Base-by-base conservation (phyloP, 2,888 invertebrate species). In the Andrena dorsata region DNA sequence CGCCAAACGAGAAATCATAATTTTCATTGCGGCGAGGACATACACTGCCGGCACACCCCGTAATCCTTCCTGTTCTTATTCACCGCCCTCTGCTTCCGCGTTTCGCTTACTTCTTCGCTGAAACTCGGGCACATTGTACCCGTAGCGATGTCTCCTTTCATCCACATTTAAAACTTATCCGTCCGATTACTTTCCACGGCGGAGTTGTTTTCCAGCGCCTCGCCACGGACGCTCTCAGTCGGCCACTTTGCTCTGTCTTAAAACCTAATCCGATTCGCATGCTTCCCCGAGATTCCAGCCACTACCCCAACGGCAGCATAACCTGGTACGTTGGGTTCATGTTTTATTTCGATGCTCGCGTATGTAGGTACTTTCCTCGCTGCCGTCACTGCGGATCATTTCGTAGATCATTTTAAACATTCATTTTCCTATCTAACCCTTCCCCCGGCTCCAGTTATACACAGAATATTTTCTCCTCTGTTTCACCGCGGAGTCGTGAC, bases 1-100 rank as follows among this genome's bases (percentile, higher is more conserved):
- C 74, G 82, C 82, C 88, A 88, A 92, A 92, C 89, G 90, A 91
- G 88, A 80, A 90, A 90, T 90, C 90, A 91, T 92, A 92, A 92
- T 93, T 92, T 90, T 90, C 89, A 89, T 89, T 84, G 82, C 26
- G 13, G 10, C 7, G 23, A 26, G 35, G 47, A 13, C 35, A n/a
- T 79, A 72, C 73, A 88, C 82, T 78, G 88, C 88, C 84, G 81
- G 76, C 86, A 86, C 85, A 81, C 86, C 85, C 86, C 80, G 77
- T 88, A 89, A 91, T 90, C 86, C 82, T 70, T 65, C 63, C 68
- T 71, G 47, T 76, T 73, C 74, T 56, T 51, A 26, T 10, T 23
- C 58, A 23, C 64, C 7, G 32, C 35, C 30, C 61, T 28, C 47
- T 16, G 58, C 35, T 20, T 35, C 63, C 20, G n/a, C 58, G 53